phyloP scores from a whole-genome alignment of 2,888 invertebrate genomes.

The Thereva nobilitata region DNA sequence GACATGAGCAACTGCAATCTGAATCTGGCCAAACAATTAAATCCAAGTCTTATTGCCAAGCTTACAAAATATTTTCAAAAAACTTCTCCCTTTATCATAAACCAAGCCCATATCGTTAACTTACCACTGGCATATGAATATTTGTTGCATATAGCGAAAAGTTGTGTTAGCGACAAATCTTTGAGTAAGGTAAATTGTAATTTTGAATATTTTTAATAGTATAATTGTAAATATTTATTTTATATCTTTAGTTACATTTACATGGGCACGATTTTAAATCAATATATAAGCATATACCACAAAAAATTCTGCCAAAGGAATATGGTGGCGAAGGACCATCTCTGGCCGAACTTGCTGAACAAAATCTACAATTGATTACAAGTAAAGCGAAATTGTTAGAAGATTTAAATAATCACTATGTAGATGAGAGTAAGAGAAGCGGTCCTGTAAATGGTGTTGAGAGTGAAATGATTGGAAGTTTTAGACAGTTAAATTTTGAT shows the following conservation, averaged over 20 bases:
- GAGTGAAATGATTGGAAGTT: too few relatives aligned
- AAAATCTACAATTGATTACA: too few relatives aligned
- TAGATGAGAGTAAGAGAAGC: too few relatives aligned
- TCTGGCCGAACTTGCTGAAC: too few relatives aligned
- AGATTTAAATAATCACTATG: too few relatives aligned
- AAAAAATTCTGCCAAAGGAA: slow-evolving; percentile 65
- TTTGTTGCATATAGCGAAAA: slow-evolving; percentile 62
- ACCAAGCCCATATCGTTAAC: slow-evolving; percentile 65
- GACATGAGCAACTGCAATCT: slow-evolving; percentile 58
- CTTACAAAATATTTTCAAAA: slow-evolving; percentile 62
- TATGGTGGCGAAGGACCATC: slow-evolving; percentile 65
- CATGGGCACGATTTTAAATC: slow-evolving; percentile 62
- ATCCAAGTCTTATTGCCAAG: slow-evolving; percentile 65
- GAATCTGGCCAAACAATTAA: slow-evolving; percentile 56
- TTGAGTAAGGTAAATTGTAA: slow-evolving; percentile 60
- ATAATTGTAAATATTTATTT: slow-evolving; percentile 27
- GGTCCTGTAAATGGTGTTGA: too few relatives aligned
- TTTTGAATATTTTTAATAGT: too few relatives aligned
- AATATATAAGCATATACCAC: slow-evolving; percentile 64
- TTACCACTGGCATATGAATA: slow-evolving; percentile 64
- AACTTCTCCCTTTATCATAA: slow-evolving; percentile 65
- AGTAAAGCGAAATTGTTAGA: too few relatives aligned
- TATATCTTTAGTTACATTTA: slow-evolving; percentile 60
- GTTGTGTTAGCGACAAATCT: slow-evolving; percentile 66
- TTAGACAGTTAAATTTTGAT: too few relatives aligned